Conservation (phyloP, 2,888 invertebrate genomes). For the Epinotia ramella region DNA sequence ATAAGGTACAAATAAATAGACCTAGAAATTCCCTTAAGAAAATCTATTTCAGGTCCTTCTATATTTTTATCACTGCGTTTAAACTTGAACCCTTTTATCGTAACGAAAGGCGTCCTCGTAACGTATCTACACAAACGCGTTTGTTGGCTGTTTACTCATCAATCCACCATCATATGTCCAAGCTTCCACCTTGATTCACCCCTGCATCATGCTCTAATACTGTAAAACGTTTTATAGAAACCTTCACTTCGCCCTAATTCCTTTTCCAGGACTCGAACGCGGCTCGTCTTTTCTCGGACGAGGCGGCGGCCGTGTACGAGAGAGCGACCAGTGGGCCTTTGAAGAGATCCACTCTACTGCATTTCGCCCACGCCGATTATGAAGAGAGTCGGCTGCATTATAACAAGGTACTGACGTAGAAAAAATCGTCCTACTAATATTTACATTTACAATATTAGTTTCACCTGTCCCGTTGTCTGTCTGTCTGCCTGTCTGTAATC, state of each 20-base stretch:
- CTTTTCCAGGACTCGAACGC: slow-evolving; percentile 94
- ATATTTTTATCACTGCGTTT: too few species aligned
- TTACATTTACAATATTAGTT: too few species aligned
- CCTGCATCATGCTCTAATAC: too few species aligned
- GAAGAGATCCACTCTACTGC: slow-evolving; percentile 95
- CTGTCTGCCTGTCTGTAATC: too few species aligned
- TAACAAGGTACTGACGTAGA: too few species aligned
- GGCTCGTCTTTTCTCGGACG: slow-evolving; percentile 96
- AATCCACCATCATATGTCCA: slow-evolving; percentile 30
- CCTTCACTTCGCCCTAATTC: not conserved
- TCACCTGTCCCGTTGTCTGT: too few species aligned
- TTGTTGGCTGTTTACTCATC: slow-evolving; percentile 38
- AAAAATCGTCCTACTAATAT: too few species aligned
- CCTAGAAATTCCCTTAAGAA: too few species aligned
- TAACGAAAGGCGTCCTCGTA: slow-evolving; percentile 72
- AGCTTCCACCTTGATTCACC: not conserved
- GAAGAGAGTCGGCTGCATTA: slow-evolving; percentile 98
- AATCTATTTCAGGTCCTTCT: too few species aligned
- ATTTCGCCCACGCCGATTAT: slow-evolving; percentile 99
- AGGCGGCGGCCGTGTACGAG: slow-evolving; percentile 97
- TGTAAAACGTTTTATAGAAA: not conserved
- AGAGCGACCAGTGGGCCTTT: slow-evolving; percentile 94
- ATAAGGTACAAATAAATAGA: too few species aligned
- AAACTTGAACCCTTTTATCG: too few species aligned
- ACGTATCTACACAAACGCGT: slow-evolving; percentile 45